A percentile compares a stretch with the other conserved stretches of the same genome.
Conservation (phyloP, 1,140 invertebrate genomes). For the Euborellia annulipes region DNA sequence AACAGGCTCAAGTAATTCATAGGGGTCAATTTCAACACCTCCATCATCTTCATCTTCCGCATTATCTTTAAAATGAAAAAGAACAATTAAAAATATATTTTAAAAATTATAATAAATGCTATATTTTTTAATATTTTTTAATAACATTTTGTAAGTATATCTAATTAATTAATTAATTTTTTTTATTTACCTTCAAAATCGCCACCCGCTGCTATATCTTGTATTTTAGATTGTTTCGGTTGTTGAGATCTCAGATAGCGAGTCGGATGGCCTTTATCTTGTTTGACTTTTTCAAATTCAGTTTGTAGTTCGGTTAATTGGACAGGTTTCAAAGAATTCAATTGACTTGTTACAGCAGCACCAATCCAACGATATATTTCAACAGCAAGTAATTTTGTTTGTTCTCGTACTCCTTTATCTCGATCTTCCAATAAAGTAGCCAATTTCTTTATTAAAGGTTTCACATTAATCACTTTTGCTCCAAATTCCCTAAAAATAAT, state of each 20-base stretch:
- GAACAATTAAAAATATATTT: no score
- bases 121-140: no score
- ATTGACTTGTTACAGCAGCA: conserved; percentile 68
- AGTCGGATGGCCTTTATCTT: conserved; percentile 52
- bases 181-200: conserved; percentile 26
- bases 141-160: background rate
- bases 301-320: conserved; percentile 72
- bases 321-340: conserved; percentile 72
- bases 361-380: conserved; percentile 92
- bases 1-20: conserved; percentile 78
- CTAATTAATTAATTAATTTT: background rate
- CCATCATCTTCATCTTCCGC: conserved; percentile 34
- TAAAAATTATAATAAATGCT: no score
- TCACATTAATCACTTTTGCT: conserved; percentile 76
- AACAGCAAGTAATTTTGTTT: conserved; percentile 72
- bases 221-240: conserved; percentile 48
- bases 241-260: conserved; percentile 83
- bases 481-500: conserved; percentile 69
- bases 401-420: conserved; percentile 83
- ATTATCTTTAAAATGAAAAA: conserved; percentile 23
- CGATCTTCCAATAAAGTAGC: conserved; percentile 71
- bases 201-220: conserved; percentile 32
- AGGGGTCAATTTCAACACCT: conserved; percentile 67
- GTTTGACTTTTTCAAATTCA: conserved; percentile 66
- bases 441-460: conserved; percentile 78